Evolutionary conservation across 2,888 invertebrate species (phyloP).

Genomic region (Dynastes hyllus): DNA sequence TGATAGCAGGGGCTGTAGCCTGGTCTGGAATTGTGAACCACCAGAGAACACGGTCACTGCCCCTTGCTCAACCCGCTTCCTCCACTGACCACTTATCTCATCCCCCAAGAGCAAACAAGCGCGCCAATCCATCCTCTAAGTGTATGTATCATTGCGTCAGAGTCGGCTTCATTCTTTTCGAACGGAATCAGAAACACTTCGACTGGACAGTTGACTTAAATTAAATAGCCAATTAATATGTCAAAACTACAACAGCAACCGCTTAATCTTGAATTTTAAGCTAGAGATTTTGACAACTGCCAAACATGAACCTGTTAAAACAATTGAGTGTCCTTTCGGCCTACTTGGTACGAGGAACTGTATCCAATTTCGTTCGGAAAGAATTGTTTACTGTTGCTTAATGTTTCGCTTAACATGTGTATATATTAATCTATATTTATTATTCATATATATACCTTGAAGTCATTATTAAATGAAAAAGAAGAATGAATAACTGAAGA

Average conservation of each 20-base stretch:
- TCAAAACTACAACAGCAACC: no score
- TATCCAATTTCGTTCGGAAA: background rate
- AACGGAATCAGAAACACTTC: background rate
- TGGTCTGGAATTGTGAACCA: slow-evolving; percentile 71
- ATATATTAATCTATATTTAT: background rate
- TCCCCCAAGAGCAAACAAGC: slow-evolving; percentile 64
- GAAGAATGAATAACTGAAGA: no score
- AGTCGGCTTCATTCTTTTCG: slow-evolving; percentile 1
- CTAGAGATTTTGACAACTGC: no score
- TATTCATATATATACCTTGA: no score
- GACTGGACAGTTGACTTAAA: no score
- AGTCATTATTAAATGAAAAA: no score
- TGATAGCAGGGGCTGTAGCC: slow-evolving; percentile 64
- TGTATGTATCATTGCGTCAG: slow-evolving; percentile 65
- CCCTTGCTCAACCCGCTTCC: slow-evolving; percentile 71
- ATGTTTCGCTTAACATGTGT: slow-evolving; percentile 4
- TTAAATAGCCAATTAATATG: no score
- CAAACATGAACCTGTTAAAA: no score
- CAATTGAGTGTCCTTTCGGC: no score
- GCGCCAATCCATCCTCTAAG: slow-evolving; percentile 66
- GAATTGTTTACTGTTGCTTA: no score
- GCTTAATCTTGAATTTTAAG: no score
- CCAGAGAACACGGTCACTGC: slow-evolving; percentile 82
- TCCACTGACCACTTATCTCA: slow-evolving; percentile 62
- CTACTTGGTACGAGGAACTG: background rate